A percentile compares a stretch with the other conserved stretches of the same genome.
Conservation (phyloP, 2,797 vertebrate genomes). For the Scolopax bukidnonensis region DNA sequence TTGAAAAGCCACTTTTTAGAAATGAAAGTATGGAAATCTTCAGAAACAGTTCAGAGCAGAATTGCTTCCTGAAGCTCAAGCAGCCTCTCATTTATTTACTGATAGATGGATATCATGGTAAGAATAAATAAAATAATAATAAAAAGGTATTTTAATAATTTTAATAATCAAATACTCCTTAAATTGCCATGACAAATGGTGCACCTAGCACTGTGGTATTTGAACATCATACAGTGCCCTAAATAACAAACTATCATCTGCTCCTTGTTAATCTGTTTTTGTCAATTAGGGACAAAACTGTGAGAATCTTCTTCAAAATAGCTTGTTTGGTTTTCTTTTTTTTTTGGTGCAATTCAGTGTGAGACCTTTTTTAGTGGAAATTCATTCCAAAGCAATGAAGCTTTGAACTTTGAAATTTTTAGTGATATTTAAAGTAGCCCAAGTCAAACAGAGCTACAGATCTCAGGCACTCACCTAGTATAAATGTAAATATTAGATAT, state of each 20-base stretch:
- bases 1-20: neutral
- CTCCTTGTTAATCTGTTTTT: neutral
- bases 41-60: neutral
- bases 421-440: neutral
- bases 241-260: neutral
- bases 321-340: neutral
- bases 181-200: neutral
- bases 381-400: neutral
- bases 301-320: neutral
- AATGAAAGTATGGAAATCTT: neutral
- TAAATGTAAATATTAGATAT: constrained; percentile 13
- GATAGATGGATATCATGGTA: neutral
- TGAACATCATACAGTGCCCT: neutral
- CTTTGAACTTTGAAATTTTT: neutral
- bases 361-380: neutral
- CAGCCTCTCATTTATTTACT: neutral
- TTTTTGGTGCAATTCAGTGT: neutral
- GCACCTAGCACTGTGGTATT: neutral
- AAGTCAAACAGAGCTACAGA: constrained; percentile 29
- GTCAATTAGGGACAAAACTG: neutral
- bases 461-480: neutral
- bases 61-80: neutral
- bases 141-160: neutral
- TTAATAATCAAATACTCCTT: neutral
- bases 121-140: neutral